Evolutionary conservation across 2,113 vertebrate genomes (phyloP), one percentile per base, ranked within the genome.

Genomic region (Vimba vimba): DNA sequence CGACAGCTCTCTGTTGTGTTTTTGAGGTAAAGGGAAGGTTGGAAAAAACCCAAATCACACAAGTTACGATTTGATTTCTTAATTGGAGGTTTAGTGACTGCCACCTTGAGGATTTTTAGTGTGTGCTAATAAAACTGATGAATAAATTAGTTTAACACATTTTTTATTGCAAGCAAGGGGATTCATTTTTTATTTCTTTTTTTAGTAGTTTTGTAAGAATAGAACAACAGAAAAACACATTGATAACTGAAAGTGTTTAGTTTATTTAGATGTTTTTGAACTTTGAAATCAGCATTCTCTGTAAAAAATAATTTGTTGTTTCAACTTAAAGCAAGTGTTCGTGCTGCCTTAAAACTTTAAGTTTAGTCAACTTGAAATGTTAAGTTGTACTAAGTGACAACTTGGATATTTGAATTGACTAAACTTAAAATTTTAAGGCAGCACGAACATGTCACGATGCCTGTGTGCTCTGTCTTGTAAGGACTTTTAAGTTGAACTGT

Each of bases 51-150:
- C 11, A 43, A 62, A 55, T 78, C 39, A n/a, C 47, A 33, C 73
- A 52, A 66, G 15, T 66, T 2, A 50, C 13, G 0, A 23, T 57
- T 79, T 79, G 57, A 79, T 62, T 43, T 43, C 5, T 45, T 74
- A n/a, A 69, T 69, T 69, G 71, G 36, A 74, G 39, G 39, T 27
- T 79, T 79, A 79, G 23, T 25, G 33, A 62, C 23, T 43, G 36
- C 12, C 33, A 79, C 33, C 21, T 60, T 79, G 12, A 60, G 13
- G 52, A 21, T 73, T 79, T 59, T 60, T 39, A 60, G 1, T 62
- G 15, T 79, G 77, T 79, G 33, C 60, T 79, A 39, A 60, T 10
- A 77, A 27, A 57, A n/a, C 8, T 78, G 50, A 79, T 62, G 33
- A 62, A 59, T 60, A 7, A 39, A 60, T 79, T n/a, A 59, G 15